Base-by-base conservation (phyloP, 2,797 vertebrate species). In the Channa striata region DNA sequence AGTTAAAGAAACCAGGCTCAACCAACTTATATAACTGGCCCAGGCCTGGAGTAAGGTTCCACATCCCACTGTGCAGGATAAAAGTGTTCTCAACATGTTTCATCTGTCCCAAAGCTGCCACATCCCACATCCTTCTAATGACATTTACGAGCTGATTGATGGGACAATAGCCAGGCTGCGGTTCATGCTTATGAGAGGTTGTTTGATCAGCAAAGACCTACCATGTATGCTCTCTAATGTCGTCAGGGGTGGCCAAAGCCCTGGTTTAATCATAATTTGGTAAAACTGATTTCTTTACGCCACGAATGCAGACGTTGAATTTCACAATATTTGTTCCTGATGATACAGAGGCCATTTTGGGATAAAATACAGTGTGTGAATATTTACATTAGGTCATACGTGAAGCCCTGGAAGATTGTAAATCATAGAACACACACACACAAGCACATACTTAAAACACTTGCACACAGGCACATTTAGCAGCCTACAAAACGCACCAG, bases 61-160 rank as follows among this genome's bases (percentile, higher is more conserved):
- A 49, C 83, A 66, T 73, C 81, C 77, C 37, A 51, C 80, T 52
- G 77, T n/a, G 84, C 42, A 1, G 74, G 72, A 87, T 83, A 76
- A 88, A 87, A 86, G 84, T 81, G 59, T 71, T 59, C 69, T 63
- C 59, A 19, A 57, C 77, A 62, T 19, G 85, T 69, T 84, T 72
- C 73, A 74, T 80, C 79, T 59, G 75, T 59, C 80, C 73, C 30
- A 0, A 37, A 21, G 68, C 83, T 2, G 42, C 81, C 78, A 72
- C 58, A 57, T 83, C 79, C 81, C 72, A 74, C 80, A 56, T 75
- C 81, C 75, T 60, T 10, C 51, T 59, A 4, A 56, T 71, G 87
- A 90, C 86, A 69, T 91, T 92, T 91, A 92, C 57, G 80, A 92
- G 82, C 89, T 91, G 91, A 81, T 34, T 70, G 83, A 84, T 59